phyloP scores from a whole-genome alignment of 35 echinoderm and acorn worm genomes.

The Lytechinus pictus region DNA sequence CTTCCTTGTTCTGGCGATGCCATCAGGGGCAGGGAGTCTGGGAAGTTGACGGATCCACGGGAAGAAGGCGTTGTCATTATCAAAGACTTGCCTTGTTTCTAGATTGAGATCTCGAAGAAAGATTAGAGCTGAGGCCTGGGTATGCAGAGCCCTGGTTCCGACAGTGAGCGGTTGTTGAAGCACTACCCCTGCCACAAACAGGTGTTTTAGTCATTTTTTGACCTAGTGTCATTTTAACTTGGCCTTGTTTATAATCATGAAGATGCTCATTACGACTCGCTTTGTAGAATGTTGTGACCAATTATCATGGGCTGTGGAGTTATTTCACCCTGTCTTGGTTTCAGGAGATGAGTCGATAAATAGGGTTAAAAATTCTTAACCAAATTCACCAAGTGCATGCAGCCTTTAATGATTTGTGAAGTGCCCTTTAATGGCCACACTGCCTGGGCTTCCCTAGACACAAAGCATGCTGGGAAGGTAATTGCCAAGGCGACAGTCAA shows the following conservation, averaged over 20 bases:
- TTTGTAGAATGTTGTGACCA: neutral
- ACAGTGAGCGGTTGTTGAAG: too few species aligned
- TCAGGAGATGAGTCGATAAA: neutral
- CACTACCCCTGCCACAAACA: neutral
- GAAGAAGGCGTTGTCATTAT: neutral
- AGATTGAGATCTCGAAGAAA: neutral
- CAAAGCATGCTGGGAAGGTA: conserved; percentile 41
- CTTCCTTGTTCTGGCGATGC: neutral
- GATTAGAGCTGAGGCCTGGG: neutral
- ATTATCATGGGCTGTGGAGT: neutral
- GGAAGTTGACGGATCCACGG: neutral
- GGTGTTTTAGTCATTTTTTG: neutral
- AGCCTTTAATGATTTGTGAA: neutral
- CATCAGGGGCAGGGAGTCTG: neutral
- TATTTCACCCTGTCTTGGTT: neutral
- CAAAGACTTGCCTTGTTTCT: neutral
- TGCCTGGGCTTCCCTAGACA: neutral
- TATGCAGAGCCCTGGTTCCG: neutral
- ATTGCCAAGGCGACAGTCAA: conserved; percentile 31
- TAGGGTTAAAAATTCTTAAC: neutral
- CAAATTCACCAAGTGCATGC: neutral
- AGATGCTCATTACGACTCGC: neutral
- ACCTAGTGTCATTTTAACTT: neutral
- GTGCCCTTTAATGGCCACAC: neutral
- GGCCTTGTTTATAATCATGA: neutral